phyloP scores from a whole-genome alignment of 2,888 invertebrate species.

The Pseudococcus longispinus region DNA sequence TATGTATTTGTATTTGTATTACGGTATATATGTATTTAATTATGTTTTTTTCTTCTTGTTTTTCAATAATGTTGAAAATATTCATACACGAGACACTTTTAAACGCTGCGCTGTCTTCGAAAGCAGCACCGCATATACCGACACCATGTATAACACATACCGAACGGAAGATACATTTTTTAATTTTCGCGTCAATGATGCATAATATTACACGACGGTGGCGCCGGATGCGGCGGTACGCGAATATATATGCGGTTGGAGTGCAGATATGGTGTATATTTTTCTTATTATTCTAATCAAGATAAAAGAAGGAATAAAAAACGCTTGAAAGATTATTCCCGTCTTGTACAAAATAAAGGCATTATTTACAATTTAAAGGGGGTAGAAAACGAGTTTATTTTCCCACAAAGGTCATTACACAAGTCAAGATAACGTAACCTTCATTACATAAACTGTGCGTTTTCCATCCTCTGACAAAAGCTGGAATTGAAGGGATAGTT shows the following conservation, averaged over 20 bases:
- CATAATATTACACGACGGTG: background rate
- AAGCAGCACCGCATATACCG: background rate
- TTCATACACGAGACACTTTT: background rate
- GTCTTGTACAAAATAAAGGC: slow-evolving; percentile 52
- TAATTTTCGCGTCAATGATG: background rate
- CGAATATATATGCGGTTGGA: background rate
- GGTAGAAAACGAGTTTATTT: slow-evolving; percentile 52
- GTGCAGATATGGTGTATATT: background rate
- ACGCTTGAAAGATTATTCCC: slow-evolving; percentile 51
- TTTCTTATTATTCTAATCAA: slow-evolving; percentile 56
- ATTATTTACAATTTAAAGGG: slow-evolving; percentile 55
- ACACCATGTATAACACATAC: background rate
- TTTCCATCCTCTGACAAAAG: slow-evolving; percentile 51
- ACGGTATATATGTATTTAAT: too few relatives aligned
- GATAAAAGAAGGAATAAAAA: slow-evolving; percentile 53
- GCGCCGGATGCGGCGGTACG: background rate
- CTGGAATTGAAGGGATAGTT: slow-evolving; percentile 54
- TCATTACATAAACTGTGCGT: slow-evolving; percentile 54
- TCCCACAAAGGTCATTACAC: slow-evolving; percentile 54
- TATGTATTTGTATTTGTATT: too few relatives aligned
- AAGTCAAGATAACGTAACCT: slow-evolving; percentile 55
- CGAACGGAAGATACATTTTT: background rate
- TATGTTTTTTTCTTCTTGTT: background rate
- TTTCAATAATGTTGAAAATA: background rate
- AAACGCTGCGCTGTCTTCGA: background rate